Evolutionary conservation across 2,797 vertebrate genomes (phyloP).

Genomic region (Thamnophis elegans): DNA sequence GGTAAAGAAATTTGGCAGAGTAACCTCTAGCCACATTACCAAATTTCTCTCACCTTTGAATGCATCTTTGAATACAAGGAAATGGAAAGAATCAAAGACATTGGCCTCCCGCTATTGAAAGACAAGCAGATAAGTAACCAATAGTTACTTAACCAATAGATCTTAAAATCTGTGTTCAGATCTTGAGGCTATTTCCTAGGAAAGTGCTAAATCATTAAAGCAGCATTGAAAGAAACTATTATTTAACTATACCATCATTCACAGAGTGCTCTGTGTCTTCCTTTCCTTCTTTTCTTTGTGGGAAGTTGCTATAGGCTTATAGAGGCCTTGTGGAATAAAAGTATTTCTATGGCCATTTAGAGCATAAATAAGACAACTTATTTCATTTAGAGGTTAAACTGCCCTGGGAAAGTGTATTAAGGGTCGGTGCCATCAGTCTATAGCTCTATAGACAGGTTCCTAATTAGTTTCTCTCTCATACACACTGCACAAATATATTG

Average conservation of each 20-base stretch:
- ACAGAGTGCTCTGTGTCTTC: neutral
- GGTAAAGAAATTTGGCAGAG: constrained; percentile 1
- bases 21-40: constrained; percentile 23
- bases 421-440: neutral
- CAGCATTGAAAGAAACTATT: constrained; percentile 13
- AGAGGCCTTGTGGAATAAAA: neutral
- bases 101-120: neutral
- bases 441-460: neutral
- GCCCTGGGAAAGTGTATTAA: neutral
- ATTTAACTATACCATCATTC: neutral
- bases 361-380: neutral
- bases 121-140: constrained; percentile 7
- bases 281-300: constrained; percentile 2
- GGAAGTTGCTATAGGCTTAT: neutral
- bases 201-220: neutral
- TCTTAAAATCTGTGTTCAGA: constrained; percentile 1
- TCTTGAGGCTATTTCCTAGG: constrained; percentile 25
- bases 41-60: constrained; percentile 28
- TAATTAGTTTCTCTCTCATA: neutral
- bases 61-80: constrained; percentile 17
- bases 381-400: neutral
- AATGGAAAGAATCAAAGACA: fast-evolving
- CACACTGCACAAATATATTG: neutral
- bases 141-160: neutral
- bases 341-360: neutral